These are phyloP conservation scores for Heliconius congener DNA, from an alignment of 1,140 invertebrate species.

Conservation along the genomic window DNA sequence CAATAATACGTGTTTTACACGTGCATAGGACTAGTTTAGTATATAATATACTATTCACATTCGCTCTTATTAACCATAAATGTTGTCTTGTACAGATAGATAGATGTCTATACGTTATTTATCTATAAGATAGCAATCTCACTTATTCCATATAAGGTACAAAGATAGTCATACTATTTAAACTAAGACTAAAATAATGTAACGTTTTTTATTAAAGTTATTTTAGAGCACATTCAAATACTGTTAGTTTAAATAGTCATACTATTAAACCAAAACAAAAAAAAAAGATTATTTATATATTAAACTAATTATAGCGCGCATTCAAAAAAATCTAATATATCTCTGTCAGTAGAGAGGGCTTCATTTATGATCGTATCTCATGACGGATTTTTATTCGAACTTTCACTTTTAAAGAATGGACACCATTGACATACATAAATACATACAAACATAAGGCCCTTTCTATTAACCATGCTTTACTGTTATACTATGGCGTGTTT, in stretches of 20 bases:
- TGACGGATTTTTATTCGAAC: not conserved
- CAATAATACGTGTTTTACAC: not conserved
- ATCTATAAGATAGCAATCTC: no score
- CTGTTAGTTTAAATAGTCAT: no score
- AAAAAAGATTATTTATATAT: not conserved
- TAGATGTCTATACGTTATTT: no score
- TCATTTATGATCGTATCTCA: not conserved
- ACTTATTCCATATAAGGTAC: no score
- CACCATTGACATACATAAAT: constrained; percentile 16
- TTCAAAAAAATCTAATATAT: not conserved
- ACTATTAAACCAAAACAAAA: not conserved
- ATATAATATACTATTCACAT: no score
- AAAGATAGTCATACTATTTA: no score
- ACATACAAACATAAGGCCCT: constrained; percentile 14
- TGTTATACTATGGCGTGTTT: not conserved
- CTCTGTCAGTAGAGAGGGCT: not conserved
- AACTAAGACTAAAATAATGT: no score
- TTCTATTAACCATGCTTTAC: constrained; percentile 5
- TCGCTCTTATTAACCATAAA: not conserved
- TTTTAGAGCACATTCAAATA: no score
- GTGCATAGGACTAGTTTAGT: not conserved
- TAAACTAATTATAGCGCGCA: not conserved
- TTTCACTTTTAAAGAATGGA: constrained; percentile 30
- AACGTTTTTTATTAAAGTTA: no score
- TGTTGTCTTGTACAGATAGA: not conserved